phyloP scores from a whole-genome alignment of 2,888 invertebrate species.

The Scaptomyza tumidula region DNA sequence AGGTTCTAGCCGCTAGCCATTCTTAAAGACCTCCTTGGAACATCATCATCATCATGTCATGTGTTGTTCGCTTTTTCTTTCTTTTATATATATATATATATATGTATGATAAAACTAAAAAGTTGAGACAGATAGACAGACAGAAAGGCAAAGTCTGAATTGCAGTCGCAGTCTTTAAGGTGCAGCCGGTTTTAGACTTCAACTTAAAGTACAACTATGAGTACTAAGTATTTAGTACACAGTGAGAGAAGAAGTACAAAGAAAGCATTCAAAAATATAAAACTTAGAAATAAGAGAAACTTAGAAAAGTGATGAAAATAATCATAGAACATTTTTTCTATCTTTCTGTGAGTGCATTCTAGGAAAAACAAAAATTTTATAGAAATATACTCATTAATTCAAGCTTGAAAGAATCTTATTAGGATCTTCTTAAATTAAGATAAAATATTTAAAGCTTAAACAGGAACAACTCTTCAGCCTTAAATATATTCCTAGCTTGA shows the following conservation, averaged over 20 bases:
- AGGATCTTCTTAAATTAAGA: too few relatives aligned
- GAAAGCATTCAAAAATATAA: too few relatives aligned
- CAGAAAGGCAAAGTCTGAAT: conserved; percentile 9
- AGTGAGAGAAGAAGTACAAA: neutral
- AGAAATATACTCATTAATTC: too few relatives aligned
- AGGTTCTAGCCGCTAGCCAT: conserved; percentile 40
- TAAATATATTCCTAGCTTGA: too few relatives aligned
- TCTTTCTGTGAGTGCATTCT: too few relatives aligned
- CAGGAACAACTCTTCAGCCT: too few relatives aligned
- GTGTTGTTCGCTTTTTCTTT: conserved; percentile 60
- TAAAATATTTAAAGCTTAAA: too few relatives aligned
- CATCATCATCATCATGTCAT: conserved; percentile 54
- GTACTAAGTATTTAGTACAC: conserved; percentile 19
- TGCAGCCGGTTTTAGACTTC: conserved; percentile 39
- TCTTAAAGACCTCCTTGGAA: conserved; percentile 66
- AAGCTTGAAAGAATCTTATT: too few relatives aligned
- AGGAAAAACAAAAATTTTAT: too few relatives aligned
- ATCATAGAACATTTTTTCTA: too few relatives aligned
- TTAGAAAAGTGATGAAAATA: too few relatives aligned
- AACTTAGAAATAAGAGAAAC: too few relatives aligned
- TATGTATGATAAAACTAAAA: conserved; percentile 47
- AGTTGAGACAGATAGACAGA: conserved; percentile 25
- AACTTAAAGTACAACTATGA: conserved; percentile 42
- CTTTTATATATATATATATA: conserved; percentile 9
- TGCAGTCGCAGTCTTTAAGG: conserved; percentile 26